phyloP scores from a whole-genome alignment of 2,888 invertebrate species.

The Tachina fera region DNA sequence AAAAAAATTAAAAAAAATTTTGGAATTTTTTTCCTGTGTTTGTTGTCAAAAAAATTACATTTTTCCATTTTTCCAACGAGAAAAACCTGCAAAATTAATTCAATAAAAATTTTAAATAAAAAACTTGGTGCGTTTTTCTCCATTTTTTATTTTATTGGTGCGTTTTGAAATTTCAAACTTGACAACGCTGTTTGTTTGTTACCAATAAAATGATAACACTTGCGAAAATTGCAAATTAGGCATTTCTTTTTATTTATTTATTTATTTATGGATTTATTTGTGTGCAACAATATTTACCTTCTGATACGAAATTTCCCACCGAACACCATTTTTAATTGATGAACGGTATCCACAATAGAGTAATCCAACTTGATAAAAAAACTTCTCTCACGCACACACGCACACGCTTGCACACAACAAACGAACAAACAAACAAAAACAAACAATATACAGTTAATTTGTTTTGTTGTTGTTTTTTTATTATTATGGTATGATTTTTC shows the following conservation, averaged over 20 bases:
- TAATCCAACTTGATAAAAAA: constrained; percentile 76
- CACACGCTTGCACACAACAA: neutral
- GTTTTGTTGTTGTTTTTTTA: constrained; percentile 9
- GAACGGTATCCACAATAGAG: constrained; percentile 79
- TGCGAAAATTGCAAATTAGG: constrained; percentile 28
- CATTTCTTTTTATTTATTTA: constrained; percentile 11
- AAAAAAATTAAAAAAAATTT: too few relatives aligned
- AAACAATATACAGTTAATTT: constrained; percentile 6
- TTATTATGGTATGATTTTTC: constrained; percentile 2
- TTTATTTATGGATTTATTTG: constrained; percentile 10
- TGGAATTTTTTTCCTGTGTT: too few relatives aligned
- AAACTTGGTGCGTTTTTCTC: too few relatives aligned
- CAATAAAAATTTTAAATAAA: too few relatives aligned
- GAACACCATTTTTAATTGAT: constrained; percentile 83
- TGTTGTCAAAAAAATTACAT: too few relatives aligned
- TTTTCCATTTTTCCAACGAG: too few relatives aligned
- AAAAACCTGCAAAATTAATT: too few relatives aligned
- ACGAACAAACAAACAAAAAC: neutral
- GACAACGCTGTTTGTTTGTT: neutral
- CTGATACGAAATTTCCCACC: constrained; percentile 83
- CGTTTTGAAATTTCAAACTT: too few relatives aligned
- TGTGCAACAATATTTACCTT: constrained; percentile 78
- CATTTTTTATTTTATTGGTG: too few relatives aligned
- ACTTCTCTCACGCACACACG: constrained; percentile 6
- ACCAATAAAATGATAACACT: constrained; percentile 17